A percentile compares a stretch with the other conserved stretches of the same genome.
These are phyloP conservation scores for Elgaria multicarinata DNA, from an alignment of 2,113 vertebrate species.

Conservation along the genomic window DNA sequence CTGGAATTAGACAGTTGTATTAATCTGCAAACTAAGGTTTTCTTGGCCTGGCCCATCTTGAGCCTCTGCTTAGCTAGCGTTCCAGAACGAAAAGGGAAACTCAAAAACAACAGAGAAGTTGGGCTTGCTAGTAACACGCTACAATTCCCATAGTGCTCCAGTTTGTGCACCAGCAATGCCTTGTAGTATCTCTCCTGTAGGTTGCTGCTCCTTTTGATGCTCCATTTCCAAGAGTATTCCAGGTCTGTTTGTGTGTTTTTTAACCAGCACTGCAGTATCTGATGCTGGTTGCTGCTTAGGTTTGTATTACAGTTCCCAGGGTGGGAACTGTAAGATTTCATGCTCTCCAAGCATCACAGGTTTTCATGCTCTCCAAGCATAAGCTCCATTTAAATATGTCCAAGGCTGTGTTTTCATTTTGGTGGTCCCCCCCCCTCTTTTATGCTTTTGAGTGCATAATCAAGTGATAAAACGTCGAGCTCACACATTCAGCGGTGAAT, in stretches of 20 bases:
- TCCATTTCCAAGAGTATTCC: background rate
- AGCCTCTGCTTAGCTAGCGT: background rate
- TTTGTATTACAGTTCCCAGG: background rate
- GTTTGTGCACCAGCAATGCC: background rate
- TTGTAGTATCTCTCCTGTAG: background rate
- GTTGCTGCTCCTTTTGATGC: background rate
- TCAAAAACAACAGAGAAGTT: background rate
- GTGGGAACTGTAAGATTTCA: background rate
- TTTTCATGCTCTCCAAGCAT: background rate
- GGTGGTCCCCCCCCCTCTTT: background rate
- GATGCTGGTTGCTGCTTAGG: background rate
- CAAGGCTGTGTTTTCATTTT: background rate
- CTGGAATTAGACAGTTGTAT: no score
- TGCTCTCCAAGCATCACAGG: background rate
- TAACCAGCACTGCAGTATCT: background rate
- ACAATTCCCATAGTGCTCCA: background rate
- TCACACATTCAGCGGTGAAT: background rate
- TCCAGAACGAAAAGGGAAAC: background rate
- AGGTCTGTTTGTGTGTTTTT: background rate
- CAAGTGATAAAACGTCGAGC: background rate
- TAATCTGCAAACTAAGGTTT: no score
- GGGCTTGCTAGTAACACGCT: background rate
- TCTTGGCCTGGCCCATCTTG: background rate
- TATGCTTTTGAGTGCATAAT: background rate
- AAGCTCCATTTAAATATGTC: background rate